phyloP scores from a whole-genome alignment of 1,140 invertebrate species.

The Bombus cullumanus region DNA sequence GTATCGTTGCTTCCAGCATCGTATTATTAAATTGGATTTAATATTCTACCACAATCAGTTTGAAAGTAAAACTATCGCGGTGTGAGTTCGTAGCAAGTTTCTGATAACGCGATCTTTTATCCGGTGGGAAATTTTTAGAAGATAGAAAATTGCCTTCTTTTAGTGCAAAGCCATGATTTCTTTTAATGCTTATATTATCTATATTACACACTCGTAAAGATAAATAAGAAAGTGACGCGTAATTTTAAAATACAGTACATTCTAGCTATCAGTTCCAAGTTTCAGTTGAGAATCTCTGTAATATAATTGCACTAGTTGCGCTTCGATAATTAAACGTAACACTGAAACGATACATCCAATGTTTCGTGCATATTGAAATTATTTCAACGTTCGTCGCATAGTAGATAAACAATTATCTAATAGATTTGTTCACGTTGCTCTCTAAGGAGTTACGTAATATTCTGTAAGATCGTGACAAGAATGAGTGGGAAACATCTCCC shows the following conservation, averaged over 20 bases:
- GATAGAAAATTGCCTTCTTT: neutral
- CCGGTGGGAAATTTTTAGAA: conserved; percentile 15
- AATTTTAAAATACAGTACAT: too few relatives aligned
- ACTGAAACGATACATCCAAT: neutral
- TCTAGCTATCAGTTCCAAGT: neutral
- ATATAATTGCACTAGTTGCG: neutral
- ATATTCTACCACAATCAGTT: neutral
- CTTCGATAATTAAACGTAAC: neutral
- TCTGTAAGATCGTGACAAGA: neutral
- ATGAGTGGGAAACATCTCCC: neutral
- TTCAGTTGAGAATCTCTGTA: neutral
- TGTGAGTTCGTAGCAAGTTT: conserved; percentile 11
- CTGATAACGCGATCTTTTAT: conserved; percentile 9
- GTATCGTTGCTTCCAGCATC: neutral
- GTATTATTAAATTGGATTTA: conserved; percentile 53
- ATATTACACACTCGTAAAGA: too few relatives aligned
- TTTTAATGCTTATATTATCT: too few relatives aligned
- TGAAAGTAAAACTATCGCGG: neutral
- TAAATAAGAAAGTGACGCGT: too few relatives aligned
- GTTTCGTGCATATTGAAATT: neutral
- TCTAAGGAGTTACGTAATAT: conserved; percentile 1
- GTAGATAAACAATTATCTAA: neutral
- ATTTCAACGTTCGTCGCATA: neutral
- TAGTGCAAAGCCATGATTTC: too few relatives aligned
- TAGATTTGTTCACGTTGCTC: neutral